Evolutionary conservation across 1,140 invertebrate species (phyloP), one percentile per base, ranked within the genome.

Genomic region (Panagrolaimus sp.): DNA sequence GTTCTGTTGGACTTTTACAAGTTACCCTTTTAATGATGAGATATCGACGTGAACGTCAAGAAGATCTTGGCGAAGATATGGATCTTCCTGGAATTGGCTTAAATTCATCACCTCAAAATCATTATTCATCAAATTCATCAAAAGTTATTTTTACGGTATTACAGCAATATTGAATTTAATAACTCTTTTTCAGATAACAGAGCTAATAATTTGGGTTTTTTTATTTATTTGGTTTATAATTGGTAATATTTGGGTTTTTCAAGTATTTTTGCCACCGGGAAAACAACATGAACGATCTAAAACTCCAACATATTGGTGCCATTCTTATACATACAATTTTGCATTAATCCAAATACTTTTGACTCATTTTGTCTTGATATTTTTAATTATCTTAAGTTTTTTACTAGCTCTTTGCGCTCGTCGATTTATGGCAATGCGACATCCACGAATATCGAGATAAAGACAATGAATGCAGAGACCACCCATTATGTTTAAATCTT

Each of bases 221-320:
- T 16, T 57, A 5, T 27, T 57, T n/a, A 27, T 11, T 3, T 57
- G 51, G 51, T 57, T 57, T 57, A 27, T 57, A 3, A 27, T 57
- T 16, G 51, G 51, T 20, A 57, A 57, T 20, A 25, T 57, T 23
- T 57, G 51, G 51, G 51, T 57, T 57, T 57, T 57, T 57, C 13
- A 13, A 27, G 13, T 57, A 25, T 16, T 16, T 57, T 20, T 13
- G 5, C 51, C 51, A 16, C 51, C 51, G 4, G 20, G 20, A 11
- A 20, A 27, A 1, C 51, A 57, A 57, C 51, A 57, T 57, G 51
- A 57, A 57, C 11, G n/a, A 20, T n/a, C 51, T 11, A 27, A 57
- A 20, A 16, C 20, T 2, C 51, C 51, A 25, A 57, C 13, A 20
- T 57, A 25, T 57, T 57, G 51, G 51, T 57, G 51, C 4, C 20